phyloP scores from a whole-genome alignment of 2,113 vertebrate genomes.

The Myodes glareolus region DNA sequence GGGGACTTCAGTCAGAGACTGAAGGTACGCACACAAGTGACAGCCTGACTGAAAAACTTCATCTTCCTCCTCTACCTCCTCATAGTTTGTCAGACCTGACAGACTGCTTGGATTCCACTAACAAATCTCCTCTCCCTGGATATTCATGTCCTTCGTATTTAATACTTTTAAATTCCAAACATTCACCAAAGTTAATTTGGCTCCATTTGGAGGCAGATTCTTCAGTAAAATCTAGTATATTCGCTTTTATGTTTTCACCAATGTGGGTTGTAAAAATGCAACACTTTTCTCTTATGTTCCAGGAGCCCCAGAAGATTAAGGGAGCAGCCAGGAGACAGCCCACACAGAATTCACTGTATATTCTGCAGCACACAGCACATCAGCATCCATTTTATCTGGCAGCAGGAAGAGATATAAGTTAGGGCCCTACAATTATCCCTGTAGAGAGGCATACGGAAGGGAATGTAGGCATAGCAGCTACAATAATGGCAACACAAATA shows the following conservation, averaged over 20 bases:
- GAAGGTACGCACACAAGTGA: not conserved
- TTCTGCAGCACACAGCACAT: conserved; percentile 39
- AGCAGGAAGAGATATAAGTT: conserved; percentile 62
- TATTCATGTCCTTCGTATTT: not conserved
- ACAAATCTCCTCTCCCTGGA: conserved; percentile 35
- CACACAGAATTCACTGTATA: conserved; percentile 47
- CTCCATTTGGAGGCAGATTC: not conserved
- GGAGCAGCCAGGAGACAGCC: conserved; percentile 18
- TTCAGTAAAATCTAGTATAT: conserved; percentile 17
- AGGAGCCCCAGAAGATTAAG: conserved; percentile 21
- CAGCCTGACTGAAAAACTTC: not conserved
- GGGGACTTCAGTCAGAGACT: not conserved
- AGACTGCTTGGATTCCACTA: conserved; percentile 22
- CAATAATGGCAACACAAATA: conserved; percentile 71
- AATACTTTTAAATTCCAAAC: conserved; percentile 50
- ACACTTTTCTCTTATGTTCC: not conserved
- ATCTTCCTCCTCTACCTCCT: not conserved
- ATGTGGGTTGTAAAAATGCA: not conserved
- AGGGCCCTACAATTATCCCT: conserved; percentile 76
- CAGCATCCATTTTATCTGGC: conserved; percentile 68
- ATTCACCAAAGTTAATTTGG: conserved; percentile 26
- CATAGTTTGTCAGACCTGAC: not conserved
- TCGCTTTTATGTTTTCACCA: conserved; percentile 42
- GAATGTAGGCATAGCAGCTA: conserved; percentile 59
- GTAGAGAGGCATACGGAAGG: conserved; percentile 60